Base-by-base conservation (phyloP, 1,140 invertebrate genomes). In the Mylabris phalerata region DNA sequence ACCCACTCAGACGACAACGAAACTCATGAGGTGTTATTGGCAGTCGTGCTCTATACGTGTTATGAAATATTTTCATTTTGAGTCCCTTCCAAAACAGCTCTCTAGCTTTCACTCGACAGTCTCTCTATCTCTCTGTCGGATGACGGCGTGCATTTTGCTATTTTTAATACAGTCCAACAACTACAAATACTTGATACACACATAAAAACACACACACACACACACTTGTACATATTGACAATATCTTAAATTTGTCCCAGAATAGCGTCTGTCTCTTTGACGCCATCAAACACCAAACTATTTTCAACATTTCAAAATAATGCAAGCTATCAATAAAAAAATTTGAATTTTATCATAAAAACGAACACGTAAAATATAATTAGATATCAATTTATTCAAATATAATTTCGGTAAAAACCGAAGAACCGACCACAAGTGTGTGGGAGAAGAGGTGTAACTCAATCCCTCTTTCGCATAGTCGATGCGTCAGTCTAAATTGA, bases 401-500 rank as follows among this genome's bases (percentile, higher is more conserved):
- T 32, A 32, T 32, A 0, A 32, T 32, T 32, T 40, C 46, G 54
- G 47, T 47, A 45, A 45, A 54, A 54, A 45, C 45, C 55, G 51
- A 45, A 40, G 32, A 43, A 57, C 48, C 50, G 64, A 60, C 54
- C 43, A 56, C 51, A 42, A n/a, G 41, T 42, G 41, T 42, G 41
- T 42, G 57, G 9, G 44, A 27, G 26, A 56, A 51, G 42, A 56
- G 65, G 59, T 72, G 72, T 69, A 73, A 74, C 66, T 66, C 67
- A 66, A 73, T 71, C 68, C 68, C 66, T 65, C 66, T 55, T 61
- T 68, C 61, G 66, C 66, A 68, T 66, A 65, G 68, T 57, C 67
- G 68, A 72, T 73, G 71, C 72, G 71, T 73, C 73, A 73, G 71
- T 69, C 70, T 80, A 83, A 83, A 83, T 82, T 83, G 81, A 80